Conservation (phyloP, 1,140 invertebrate species). For the Monomorium pharaonis region DNA sequence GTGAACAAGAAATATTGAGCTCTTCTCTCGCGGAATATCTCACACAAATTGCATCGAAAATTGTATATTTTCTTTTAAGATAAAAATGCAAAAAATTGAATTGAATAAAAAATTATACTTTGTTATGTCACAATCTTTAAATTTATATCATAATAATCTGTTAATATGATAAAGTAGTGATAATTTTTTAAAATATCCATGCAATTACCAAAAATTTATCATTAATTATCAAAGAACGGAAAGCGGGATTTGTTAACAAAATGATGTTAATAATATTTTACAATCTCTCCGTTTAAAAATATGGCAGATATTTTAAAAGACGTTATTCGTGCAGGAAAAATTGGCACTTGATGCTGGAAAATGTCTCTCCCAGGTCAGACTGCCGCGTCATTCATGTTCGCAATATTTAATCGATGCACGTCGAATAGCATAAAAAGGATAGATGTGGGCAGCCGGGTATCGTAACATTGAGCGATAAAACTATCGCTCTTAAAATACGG, state of each 20-base stretch:
- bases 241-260: neutral
- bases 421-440: neutral
- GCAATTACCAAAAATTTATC: neutral
- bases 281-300: neutral
- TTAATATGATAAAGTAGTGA: neutral
- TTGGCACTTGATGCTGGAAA: neutral
- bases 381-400: neutral
- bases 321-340: neutral
- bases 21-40: neutral
- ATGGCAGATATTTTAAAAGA: neutral
- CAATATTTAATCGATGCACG: slow-evolving; percentile 61
- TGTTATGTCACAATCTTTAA: neutral
- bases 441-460: neutral
- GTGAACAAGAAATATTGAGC: neutral
- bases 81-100: neutral
- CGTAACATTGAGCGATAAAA: slow-evolving; percentile 59
- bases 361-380: slow-evolving; percentile 12
- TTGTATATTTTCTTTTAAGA: neutral
- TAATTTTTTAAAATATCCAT: neutral
- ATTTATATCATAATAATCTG: neutral
- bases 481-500: slow-evolving; percentile 61
- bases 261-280: neutral
- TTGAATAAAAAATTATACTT: neutral
- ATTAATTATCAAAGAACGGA: too few relatives aligned
- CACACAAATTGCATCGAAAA: neutral